Conservation (phyloP, 2,888 invertebrate genomes). For the Baronia brevicornis region DNA sequence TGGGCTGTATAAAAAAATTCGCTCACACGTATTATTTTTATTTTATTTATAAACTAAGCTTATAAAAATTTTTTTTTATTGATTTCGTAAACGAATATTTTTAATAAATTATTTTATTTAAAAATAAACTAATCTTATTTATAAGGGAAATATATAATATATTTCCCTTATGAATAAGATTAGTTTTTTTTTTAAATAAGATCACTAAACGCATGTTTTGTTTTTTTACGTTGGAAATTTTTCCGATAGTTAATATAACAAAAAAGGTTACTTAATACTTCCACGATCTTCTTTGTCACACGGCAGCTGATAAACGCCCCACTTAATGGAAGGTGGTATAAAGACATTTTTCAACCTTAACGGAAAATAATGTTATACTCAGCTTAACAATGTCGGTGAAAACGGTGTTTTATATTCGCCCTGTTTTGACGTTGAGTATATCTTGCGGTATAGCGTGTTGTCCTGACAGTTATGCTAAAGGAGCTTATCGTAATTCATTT, state of each 20-base stretch:
- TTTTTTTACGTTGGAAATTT: slow-evolving; percentile 3
- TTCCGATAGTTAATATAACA: slow-evolving; percentile 8
- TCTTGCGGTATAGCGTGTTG: slow-evolving; percentile 15
- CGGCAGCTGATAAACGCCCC: slow-evolving; percentile 16
- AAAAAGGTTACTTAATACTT: slow-evolving; percentile 14
- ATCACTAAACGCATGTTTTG: too few species aligned
- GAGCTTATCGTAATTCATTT: slow-evolving; percentile 10
- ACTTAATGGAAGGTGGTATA: slow-evolving; percentile 16
- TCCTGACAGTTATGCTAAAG: slow-evolving; percentile 14
- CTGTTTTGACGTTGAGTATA: slow-evolving; percentile 17
- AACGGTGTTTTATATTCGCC: slow-evolving; percentile 16
- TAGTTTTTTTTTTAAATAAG: too few species aligned
- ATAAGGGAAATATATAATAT: too few species aligned
- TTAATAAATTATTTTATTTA: too few species aligned
- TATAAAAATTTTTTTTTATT: too few species aligned
- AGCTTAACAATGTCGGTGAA: slow-evolving; percentile 16
- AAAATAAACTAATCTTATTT: too few species aligned
- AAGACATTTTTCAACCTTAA: slow-evolving; percentile 17
- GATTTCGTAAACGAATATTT: too few species aligned
- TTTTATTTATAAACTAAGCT: too few species aligned
- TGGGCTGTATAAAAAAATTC: too few species aligned
- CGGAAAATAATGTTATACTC: slow-evolving; percentile 16
- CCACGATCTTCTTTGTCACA: slow-evolving; percentile 14
- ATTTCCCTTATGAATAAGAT: too few species aligned
- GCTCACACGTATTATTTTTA: too few species aligned